Conservation (phyloP, 2,888 invertebrate species). For the Lymantria monacha region DNA sequence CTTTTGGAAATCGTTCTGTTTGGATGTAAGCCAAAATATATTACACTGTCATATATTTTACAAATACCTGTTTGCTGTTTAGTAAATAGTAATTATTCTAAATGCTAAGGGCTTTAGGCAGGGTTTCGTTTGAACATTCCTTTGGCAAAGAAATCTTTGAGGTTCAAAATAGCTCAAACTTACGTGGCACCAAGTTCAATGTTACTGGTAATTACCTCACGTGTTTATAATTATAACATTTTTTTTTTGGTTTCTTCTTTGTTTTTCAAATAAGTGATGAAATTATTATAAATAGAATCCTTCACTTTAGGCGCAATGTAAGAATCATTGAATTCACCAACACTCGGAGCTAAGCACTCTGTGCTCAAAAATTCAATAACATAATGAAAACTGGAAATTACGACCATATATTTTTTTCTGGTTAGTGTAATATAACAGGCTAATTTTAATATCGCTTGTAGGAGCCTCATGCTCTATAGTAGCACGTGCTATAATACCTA, state of each 20-base stretch:
- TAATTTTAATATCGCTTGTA: too few relatives aligned
- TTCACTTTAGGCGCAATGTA: background rate
- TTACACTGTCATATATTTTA: constrained; percentile 39
- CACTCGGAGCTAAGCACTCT: too few relatives aligned
- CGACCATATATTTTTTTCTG: too few relatives aligned
- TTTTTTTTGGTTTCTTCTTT: constrained; percentile 15
- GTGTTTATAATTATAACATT: constrained; percentile 48
- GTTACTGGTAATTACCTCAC: constrained; percentile 57
- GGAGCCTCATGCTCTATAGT: too few relatives aligned
- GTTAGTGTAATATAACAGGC: too few relatives aligned
- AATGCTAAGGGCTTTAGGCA: constrained; percentile 22
- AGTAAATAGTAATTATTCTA: constrained; percentile 25
- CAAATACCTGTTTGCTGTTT: constrained; percentile 20
- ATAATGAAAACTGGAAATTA: too few relatives aligned
- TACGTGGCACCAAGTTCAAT: constrained; percentile 70
- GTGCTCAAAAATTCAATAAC: too few relatives aligned
- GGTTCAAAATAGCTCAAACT: constrained; percentile 9
- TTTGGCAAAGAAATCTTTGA: constrained; percentile 14
- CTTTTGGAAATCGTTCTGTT: constrained; percentile 38
- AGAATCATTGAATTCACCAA: background rate
- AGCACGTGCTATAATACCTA: too few relatives aligned
- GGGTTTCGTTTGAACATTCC: constrained; percentile 11
- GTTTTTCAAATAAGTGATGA: background rate
- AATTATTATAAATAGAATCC: constrained; percentile 11
- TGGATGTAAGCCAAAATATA: constrained; percentile 48